Evolutionary conservation across 30 jellyfish, hydroid and myxozoan species (phyloP), one percentile per base, ranked within the genome.

Genomic region (Sanderia malayensis): DNA sequence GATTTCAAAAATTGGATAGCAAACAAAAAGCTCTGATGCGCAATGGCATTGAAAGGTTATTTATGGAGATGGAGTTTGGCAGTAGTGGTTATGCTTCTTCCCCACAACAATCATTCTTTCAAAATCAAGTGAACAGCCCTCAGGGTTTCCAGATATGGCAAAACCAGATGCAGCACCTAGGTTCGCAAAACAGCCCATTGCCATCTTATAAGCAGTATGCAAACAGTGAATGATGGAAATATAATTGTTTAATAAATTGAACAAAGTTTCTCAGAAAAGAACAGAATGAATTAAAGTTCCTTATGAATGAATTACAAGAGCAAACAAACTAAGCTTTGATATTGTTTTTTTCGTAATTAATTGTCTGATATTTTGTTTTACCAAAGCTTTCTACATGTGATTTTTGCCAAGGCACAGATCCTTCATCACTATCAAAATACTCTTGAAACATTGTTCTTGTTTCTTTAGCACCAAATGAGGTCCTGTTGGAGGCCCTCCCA

Each of bases 131-230:
- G 80, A 67, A 67, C 44, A 31, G 46, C 63, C n/a, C n/a, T n/a
- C n/a, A n/a, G n/a, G 46, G 30, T 37, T 19, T 67, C 8, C 80
- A 67, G n/a, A 32, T 67, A 44, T 44, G 67, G 67, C 80, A 32
- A 67, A 67, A 31, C 26, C 44, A 44, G 34, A 67, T 67, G 67
- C 80, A 33, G 41, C 18, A 44, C n/a, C n/a, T n/a, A n/a, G n/a
- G n/a, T 44, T 67, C 80, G 26, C 80, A 67, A 46, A 44, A 41
- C 67, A 37, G 80, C 67, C 80, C 80, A 67, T 46, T 66, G 18
- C 10, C 80, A 31, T n/a, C 66, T 32, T 37, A 33, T 20, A 67
- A 30, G 41, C 76, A 61, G 73, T 64, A 64, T 64, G 24, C 31
- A 24, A 24, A 24, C 31, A 29, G 31, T 64, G 31, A 64, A 9